These are phyloP conservation scores for Hycleus cichorii DNA, from an alignment of 1,140 invertebrate genomes.

Conservation along the genomic window DNA sequence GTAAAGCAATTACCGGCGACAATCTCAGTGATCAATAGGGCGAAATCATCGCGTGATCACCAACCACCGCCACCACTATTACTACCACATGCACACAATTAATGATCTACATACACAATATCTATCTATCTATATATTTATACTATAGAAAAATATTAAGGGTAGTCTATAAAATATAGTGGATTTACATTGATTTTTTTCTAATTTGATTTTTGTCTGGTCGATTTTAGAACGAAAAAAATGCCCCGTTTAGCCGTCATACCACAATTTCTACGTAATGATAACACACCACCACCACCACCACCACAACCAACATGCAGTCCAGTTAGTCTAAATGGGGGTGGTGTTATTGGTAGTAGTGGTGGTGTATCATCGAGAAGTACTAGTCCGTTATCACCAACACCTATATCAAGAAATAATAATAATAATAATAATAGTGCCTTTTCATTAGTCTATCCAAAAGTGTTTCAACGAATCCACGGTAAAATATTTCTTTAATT, in stretches of 20 bases:
- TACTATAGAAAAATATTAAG: too few species aligned
- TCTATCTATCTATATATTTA: too few species aligned
- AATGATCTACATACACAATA: too few species aligned
- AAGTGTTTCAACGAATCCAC: slow-evolving; percentile 31
- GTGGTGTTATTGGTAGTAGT: too few species aligned
- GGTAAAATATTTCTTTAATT: too few species aligned
- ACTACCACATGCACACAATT: too few species aligned
- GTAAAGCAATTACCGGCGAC: slow-evolving; percentile 27
- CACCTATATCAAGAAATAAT: slow-evolving; percentile 14
- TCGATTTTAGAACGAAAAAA: slow-evolving; percentile 19
- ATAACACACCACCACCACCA: slow-evolving; percentile 21
- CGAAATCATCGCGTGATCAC: slow-evolving; percentile 31
- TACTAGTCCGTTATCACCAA: slow-evolving; percentile 37
- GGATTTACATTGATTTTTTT: too few species aligned
- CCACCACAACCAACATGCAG: slow-evolving; percentile 31
- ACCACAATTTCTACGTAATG: slow-evolving; percentile 22
- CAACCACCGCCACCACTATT: background rate
- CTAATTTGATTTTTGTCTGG: slow-evolving; percentile 15
- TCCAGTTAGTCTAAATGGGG: slow-evolving; percentile 15
- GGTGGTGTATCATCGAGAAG: slow-evolving; percentile 32
- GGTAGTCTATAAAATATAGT: too few species aligned
- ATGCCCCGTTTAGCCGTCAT: slow-evolving; percentile 38
- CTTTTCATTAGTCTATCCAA: slow-evolving; percentile 34
- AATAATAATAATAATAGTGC: background rate
- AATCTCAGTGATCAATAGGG: slow-evolving; percentile 37